phyloP scores from a whole-genome alignment of 37 sponge, comb jelly and placozoan genomes.

The Agelas oroides region DNA sequence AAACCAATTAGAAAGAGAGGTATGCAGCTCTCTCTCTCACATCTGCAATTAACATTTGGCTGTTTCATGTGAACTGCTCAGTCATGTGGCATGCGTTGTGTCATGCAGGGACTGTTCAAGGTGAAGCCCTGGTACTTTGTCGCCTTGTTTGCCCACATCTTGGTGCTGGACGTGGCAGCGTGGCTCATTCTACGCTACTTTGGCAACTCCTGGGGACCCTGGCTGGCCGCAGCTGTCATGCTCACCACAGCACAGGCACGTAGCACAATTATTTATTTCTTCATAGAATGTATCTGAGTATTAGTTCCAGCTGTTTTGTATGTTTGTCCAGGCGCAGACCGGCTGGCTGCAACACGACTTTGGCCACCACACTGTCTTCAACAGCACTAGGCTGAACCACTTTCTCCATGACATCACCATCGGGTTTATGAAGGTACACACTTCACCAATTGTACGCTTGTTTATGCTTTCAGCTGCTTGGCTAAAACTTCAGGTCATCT shows the following conservation, averaged over 20 bases:
- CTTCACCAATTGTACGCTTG: neutral
- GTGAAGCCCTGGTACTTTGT: conserved; percentile 59
- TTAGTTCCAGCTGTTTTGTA: neutral
- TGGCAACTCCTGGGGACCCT: conserved; percentile 67
- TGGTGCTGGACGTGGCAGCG: conserved; percentile 45
- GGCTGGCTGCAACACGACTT: conserved; percentile 94
- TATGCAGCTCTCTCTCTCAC: neutral
- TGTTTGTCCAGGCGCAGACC: conserved; percentile 58
- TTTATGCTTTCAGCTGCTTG: neutral
- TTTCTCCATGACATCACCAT: conserved; percentile 58
- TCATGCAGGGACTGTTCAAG: conserved; percentile 65
- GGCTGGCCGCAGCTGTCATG: conserved; percentile 48
- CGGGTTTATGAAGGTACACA: conserved; percentile 60
- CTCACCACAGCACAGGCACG: conserved; percentile 32
- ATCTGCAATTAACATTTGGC: too few relatives aligned
- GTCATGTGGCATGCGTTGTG: too few relatives aligned
- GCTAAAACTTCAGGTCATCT: neutral
- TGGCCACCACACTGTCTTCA: conserved; percentile 80
- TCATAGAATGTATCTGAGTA: neutral
- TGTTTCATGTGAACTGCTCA: too few relatives aligned
- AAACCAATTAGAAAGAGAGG: conserved; percentile 44
- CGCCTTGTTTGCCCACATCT: conserved; percentile 56
- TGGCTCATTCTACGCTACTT: conserved; percentile 61
- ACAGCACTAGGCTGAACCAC: conserved; percentile 70
- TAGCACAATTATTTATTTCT: neutral